These are phyloP conservation scores for Leucoptera coffeella DNA, from an alignment of 2,888 invertebrate genomes.

Conservation along the genomic window DNA sequence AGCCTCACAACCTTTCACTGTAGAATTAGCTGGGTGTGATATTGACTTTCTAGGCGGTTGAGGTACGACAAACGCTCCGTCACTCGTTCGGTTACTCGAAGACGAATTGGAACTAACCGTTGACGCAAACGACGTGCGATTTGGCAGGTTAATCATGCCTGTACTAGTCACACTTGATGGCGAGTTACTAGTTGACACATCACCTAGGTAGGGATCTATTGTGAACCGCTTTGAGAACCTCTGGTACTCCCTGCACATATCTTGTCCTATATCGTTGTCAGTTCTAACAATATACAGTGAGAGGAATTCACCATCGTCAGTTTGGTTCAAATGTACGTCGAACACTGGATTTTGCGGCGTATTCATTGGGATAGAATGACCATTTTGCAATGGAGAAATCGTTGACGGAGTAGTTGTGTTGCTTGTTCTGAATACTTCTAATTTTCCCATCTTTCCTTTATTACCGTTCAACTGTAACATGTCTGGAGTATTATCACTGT, in stretches of 20 bases:
- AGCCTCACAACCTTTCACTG: constrained; percentile 37
- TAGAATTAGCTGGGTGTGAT: constrained; percentile 20
- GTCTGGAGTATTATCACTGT: constrained; percentile 32
- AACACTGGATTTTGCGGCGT: constrained; percentile 37
- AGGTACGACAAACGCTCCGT: constrained; percentile 42
- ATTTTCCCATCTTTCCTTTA: constrained; percentile 23
- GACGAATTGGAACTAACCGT: constrained; percentile 32
- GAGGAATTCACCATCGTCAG: constrained; percentile 39
- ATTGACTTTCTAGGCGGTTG: constrained; percentile 39
- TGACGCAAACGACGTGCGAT: constrained; percentile 36
- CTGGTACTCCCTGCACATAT: constrained; percentile 43
- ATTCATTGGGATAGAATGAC: constrained; percentile 27
- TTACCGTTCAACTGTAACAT: constrained; percentile 19
- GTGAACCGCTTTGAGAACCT: constrained; percentile 39
- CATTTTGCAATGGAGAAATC: constrained; percentile 40
- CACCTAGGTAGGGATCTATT: constrained; percentile 37
- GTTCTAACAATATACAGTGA: constrained; percentile 37
- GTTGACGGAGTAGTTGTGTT: constrained; percentile 42
- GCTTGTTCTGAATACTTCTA: constrained; percentile 29
- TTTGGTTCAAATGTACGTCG: constrained; percentile 34
- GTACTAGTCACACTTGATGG: constrained; percentile 44
- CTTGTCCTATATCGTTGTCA: constrained; percentile 37
- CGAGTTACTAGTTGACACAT: constrained; percentile 34
- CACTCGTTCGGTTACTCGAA: constrained; percentile 34
- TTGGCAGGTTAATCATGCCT: constrained; percentile 32